A percentile compares a stretch with the other conserved stretches of the same genome.
Conservation (phyloP, 2,113 vertebrate genomes). For the Oplegnathus fasciatus region DNA sequence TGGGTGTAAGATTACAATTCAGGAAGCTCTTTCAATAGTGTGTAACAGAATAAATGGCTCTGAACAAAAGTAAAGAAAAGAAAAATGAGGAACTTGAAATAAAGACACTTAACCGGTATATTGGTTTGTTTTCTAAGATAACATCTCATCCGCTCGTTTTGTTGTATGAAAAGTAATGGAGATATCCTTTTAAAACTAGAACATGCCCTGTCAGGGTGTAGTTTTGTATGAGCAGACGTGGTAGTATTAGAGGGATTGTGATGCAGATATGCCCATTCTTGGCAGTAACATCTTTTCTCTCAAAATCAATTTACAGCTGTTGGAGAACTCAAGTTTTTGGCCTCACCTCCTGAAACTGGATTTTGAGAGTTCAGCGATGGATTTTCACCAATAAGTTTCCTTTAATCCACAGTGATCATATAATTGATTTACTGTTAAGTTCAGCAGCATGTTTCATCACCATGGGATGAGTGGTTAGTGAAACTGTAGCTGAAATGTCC, state of each 20-base stretch:
- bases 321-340: not conserved
- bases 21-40: not conserved
- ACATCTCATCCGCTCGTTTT: not conserved
- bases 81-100: not conserved
- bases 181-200: not conserved
- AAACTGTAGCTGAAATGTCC: constrained; percentile 28
- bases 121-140: constrained; percentile 16
- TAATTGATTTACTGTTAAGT: not conserved
- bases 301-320: constrained; percentile 43
- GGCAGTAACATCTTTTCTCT: constrained; percentile 31
- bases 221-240: not conserved
- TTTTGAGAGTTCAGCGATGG: constrained; percentile 26
- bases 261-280: not conserved
- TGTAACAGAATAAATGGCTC: constrained; percentile 12
- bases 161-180: not conserved
- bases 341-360: constrained; percentile 23
- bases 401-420: constrained; percentile 3
- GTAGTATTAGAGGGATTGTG: not conserved
- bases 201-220: not conserved
- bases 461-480: constrained; percentile 54
- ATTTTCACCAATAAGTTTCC: constrained; percentile 25
- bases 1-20: not conserved
- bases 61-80: constrained; percentile 16
- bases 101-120: not conserved
- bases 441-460: constrained; percentile 34